A percentile compares a stretch with the other conserved stretches of the same genome.
phyloP scores from a whole-genome alignment of 1,140 invertebrate genomes.

The Hyles vespertilio region DNA sequence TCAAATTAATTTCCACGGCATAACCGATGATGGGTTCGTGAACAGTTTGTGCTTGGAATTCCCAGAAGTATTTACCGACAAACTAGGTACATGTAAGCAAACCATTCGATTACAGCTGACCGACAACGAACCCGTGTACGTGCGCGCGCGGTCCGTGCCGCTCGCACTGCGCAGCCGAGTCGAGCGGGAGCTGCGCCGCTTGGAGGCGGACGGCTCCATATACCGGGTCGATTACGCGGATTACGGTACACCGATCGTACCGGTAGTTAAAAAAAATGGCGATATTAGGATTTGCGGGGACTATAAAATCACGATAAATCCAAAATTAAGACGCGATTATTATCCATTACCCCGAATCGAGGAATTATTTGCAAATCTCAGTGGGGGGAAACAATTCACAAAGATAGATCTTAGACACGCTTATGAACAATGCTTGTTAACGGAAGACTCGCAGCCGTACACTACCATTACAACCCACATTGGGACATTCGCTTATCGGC shows the following conservation, averaged over 20 bases:
- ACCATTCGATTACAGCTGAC: constrained; percentile 23
- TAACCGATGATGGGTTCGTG: constrained; percentile 19
- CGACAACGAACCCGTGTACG: constrained; percentile 32
- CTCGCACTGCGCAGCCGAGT: constrained; percentile 51
- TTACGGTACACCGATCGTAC: constrained; percentile 33
- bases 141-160: constrained; percentile 41
- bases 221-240: constrained; percentile 31
- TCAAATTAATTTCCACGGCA: constrained; percentile 18
- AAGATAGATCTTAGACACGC: constrained; percentile 36
- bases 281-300: constrained; percentile 32
- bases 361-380: constrained; percentile 14
- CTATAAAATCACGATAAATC: constrained; percentile 35
- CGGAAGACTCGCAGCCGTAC: constrained; percentile 29
- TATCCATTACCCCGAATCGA: constrained; percentile 22
- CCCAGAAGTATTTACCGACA: constrained; percentile 30
- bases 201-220: constrained; percentile 38
- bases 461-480: constrained; percentile 24
- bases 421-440: constrained; percentile 31
- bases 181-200: constrained; percentile 48
- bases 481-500: constrained; percentile 22
- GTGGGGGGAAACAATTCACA: constrained; percentile 23
- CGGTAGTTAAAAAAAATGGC: constrained; percentile 27
- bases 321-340: constrained; percentile 29
- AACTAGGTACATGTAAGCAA: constrained; percentile 28
- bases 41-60: constrained; percentile 21